Base-by-base conservation (phyloP, 1,140 invertebrate species). In the Episyrphus balteatus region DNA sequence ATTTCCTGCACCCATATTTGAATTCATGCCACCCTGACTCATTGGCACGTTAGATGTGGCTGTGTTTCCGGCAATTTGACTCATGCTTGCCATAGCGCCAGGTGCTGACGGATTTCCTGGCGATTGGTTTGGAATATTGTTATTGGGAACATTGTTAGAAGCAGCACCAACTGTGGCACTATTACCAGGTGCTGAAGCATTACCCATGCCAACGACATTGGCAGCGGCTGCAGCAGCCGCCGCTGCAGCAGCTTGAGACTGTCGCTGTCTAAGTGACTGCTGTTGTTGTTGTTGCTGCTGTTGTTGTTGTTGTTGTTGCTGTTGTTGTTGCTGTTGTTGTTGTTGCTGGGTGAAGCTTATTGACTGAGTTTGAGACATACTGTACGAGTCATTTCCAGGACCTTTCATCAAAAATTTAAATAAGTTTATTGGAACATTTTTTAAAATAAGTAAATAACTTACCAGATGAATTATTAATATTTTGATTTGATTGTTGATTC, bases 261-360 rank as follows among this genome's bases (percentile, higher is more conserved):
- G 57, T 61, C 49, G 55, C 58, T 42, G 58, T 56, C n/a, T 45
- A 40, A 46, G 51, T 47, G 42, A 15, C 15, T 14, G 42, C 33
- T 3, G 44, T 12, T 17, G 38, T 21, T 13, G 30, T 14, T 15
- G 62, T 57, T 19, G 60, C 58, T 30, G 63, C 59, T 34, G 59
- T 54, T 32, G 58, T 55, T 21, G 56, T 56, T 49, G 61, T 57
- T 42, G 62, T 57, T 13, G 62, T 55, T 14, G 60, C 59, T 41
- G 59, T 55, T 42, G 60, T 54, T 46, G 64, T 55, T 17, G 57
- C 59, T 42, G 58, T 55, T 48, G 56, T 40, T 58, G 57, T 37
- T 61, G 65, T 64, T 86, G 84, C 59, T 88, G 85, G 7, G 82
- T 82, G 59, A 90, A 86, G 61, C 87, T 88, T 55, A 91, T 85